Evolutionary conservation across 2,888 invertebrate species (phyloP).

Genomic region (Tillus elongatus): DNA sequence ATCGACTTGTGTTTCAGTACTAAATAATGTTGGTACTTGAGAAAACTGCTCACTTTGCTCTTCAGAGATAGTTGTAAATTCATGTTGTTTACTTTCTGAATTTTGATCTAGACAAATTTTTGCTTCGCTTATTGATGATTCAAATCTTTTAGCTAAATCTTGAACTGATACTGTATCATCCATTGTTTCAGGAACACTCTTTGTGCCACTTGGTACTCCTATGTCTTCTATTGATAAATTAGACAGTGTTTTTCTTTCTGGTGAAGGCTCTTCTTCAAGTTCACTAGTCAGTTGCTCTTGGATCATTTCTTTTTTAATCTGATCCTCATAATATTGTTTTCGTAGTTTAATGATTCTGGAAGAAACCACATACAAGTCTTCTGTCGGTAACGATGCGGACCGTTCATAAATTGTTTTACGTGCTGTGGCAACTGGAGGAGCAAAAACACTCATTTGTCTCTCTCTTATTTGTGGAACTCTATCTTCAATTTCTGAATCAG

Average conservation of each 20-base stretch:
- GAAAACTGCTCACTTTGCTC: neutral
- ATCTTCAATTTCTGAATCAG: conserved; percentile 41
- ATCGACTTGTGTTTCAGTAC: neutral
- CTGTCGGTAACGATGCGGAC: conserved; percentile 45
- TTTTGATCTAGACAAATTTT: too few species aligned
- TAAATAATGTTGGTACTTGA: too few species aligned
- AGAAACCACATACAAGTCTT: conserved; percentile 45
- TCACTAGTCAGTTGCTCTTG: conserved; percentile 44
- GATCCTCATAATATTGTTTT: conserved; percentile 52
- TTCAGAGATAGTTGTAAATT: neutral
- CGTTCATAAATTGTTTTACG: conserved; percentile 42
- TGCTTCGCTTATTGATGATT: too few species aligned
- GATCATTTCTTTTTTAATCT: conserved; percentile 51
- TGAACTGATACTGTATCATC: conserved; percentile 32
- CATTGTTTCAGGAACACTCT: conserved; percentile 40
- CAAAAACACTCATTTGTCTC: conserved; percentile 40
- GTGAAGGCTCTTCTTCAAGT: conserved; percentile 43
- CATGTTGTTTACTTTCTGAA: conserved; percentile 25
- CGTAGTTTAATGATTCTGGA: conserved; percentile 47
- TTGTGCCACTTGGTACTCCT: conserved; percentile 22
- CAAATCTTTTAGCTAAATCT: conserved; percentile 28
- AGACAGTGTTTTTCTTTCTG: conserved; percentile 41
- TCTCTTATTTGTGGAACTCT: conserved; percentile 40
- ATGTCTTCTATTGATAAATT: conserved; percentile 13
- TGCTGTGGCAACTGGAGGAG: conserved; percentile 31